phyloP scores from a whole-genome alignment of 2,797 vertebrate genomes.

The Tamandua tetradactyla region DNA sequence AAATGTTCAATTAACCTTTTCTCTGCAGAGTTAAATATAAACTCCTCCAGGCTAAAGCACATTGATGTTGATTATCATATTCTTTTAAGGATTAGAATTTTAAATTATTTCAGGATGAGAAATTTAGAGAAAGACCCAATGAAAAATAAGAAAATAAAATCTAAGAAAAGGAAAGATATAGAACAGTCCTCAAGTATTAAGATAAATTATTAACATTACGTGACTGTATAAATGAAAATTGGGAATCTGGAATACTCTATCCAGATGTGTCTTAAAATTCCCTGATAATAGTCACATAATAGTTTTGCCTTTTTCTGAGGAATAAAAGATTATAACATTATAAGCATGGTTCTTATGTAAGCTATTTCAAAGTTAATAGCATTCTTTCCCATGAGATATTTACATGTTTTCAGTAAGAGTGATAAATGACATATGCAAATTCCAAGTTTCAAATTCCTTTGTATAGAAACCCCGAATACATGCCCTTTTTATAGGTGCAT shows the following conservation, averaged over 20 bases:
- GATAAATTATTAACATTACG: background rate
- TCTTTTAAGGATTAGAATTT: background rate
- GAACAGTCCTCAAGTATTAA: background rate
- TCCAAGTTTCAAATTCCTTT: conserved; percentile 19
- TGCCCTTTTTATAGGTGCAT: conserved; percentile 22
- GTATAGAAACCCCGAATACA: background rate
- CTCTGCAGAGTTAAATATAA: background rate
- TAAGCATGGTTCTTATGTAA: background rate
- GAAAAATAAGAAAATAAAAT: background rate
- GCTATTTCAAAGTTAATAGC: conserved; percentile 7
- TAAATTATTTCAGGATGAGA: background rate
- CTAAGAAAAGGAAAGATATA: background rate
- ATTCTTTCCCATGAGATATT: background rate
- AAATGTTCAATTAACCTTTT: background rate
- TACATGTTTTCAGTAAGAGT: conserved; percentile 19
- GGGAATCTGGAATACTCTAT: background rate
- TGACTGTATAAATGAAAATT: background rate
- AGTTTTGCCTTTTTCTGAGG: background rate
- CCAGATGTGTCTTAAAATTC: background rate
- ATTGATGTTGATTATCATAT: background rate
- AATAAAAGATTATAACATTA: background rate
- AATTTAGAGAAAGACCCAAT: background rate
- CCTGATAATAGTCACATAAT: background rate
- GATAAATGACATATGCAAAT: conserved; percentile 44
- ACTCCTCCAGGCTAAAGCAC: background rate